These are phyloP conservation scores for Leptopilina boulardi DNA, from an alignment of 1,140 invertebrate species.

Conservation along the genomic window DNA sequence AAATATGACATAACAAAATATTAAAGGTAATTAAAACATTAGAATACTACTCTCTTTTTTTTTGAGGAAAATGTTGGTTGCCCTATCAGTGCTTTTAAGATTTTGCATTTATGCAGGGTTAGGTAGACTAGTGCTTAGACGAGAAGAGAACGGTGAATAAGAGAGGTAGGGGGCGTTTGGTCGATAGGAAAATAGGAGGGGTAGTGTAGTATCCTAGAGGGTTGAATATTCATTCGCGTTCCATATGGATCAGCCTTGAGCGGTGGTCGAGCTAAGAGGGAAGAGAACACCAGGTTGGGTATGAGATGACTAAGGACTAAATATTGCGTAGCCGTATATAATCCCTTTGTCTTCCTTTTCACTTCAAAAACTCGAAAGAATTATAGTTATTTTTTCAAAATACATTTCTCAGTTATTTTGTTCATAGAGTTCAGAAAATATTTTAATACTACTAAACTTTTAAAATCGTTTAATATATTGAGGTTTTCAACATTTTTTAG, in stretches of 20 bases:
- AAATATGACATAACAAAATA: too few species aligned
- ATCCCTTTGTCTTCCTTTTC: neutral
- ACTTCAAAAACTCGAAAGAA: too few species aligned
- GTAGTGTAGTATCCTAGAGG: slow-evolving; percentile 54
- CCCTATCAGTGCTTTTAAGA: slow-evolving; percentile 55
- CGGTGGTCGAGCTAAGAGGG: slow-evolving; percentile 60
- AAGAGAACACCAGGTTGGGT: slow-evolving; percentile 45
- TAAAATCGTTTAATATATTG: too few species aligned
- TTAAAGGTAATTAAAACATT: too few species aligned
- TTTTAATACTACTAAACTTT: too few species aligned
- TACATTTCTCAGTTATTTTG: too few species aligned
- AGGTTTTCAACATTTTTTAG: too few species aligned
- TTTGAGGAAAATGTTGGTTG: slow-evolving; percentile 38
- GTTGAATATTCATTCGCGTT: slow-evolving; percentile 76
- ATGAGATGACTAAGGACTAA: slow-evolving; percentile 37
- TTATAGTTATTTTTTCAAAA: too few species aligned
- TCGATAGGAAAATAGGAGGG: slow-evolving; percentile 45
- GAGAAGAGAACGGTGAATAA: slow-evolving; percentile 5
- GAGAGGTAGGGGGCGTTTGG: slow-evolving; percentile 37
- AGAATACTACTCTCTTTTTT: neutral
- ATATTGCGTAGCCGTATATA: slow-evolving; percentile 44
- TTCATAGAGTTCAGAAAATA: too few species aligned
- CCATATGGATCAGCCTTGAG: slow-evolving; percentile 74
- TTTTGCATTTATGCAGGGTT: slow-evolving; percentile 48
- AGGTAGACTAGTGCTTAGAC: slow-evolving; percentile 33